phyloP scores from a whole-genome alignment of 2,888 invertebrate genomes.

The Digitonthophagus gazella region DNA sequence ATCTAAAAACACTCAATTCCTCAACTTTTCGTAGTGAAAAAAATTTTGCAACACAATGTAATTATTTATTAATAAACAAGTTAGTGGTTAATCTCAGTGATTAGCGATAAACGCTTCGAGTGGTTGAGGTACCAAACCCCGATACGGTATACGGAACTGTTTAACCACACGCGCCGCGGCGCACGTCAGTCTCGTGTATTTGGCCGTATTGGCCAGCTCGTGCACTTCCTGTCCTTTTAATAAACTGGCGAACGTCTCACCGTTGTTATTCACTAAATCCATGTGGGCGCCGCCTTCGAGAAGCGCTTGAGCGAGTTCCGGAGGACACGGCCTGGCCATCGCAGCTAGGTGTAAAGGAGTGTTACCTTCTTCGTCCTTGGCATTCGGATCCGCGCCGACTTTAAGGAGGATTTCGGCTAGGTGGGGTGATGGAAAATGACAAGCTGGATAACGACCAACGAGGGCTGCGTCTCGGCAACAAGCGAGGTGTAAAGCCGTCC shows the following conservation, averaged over 20 bases:
- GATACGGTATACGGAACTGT: constrained; percentile 66
- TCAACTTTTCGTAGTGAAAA: too few species aligned
- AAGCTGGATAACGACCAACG: constrained; percentile 66
- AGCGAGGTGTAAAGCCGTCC: constrained; percentile 77
- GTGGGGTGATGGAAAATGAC: constrained; percentile 67
- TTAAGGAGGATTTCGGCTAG: constrained; percentile 71
- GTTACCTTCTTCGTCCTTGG: constrained; percentile 78
- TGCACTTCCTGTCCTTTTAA: constrained; percentile 56
- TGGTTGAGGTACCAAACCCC: constrained; percentile 68
- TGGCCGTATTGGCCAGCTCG: constrained; percentile 71
- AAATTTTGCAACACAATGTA: neutral
- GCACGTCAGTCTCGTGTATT: constrained; percentile 79
- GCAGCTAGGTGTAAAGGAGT: constrained; percentile 86
- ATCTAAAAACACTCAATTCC: too few species aligned
- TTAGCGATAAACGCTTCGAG: constrained; percentile 71
- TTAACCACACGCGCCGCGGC: constrained; percentile 80
- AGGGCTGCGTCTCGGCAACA: constrained; percentile 76
- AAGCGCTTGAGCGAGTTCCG: constrained; percentile 68
- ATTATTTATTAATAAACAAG: neutral
- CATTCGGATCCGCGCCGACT: constrained; percentile 80
- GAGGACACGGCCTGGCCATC: constrained; percentile 68
- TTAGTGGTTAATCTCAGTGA: constrained; percentile 47
- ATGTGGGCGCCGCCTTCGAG: constrained; percentile 81
- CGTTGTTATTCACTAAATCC: constrained; percentile 75
- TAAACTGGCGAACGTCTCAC: constrained; percentile 72